Percentiles rank a stretch among this genome's conserved stretches.
These are phyloP conservation scores for Pollenia amentaria DNA, from an alignment of 2,888 invertebrate species.

Conservation along the genomic window DNA sequence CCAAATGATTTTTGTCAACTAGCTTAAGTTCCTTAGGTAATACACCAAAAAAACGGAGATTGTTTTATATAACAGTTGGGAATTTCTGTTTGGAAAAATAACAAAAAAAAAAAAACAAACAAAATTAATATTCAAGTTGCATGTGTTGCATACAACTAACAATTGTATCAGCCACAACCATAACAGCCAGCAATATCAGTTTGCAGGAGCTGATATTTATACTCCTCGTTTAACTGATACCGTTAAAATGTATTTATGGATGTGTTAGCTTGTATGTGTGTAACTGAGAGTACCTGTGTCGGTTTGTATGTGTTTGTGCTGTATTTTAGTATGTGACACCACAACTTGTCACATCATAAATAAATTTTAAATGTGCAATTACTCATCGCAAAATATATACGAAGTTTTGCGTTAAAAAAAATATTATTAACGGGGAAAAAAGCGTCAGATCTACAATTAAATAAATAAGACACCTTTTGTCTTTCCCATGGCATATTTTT, in stretches of 20 bases:
- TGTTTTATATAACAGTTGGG: constrained; percentile 20
- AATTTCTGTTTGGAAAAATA: constrained; percentile 11
- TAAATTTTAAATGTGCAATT: constrained; percentile 61
- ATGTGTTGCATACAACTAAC: constrained; percentile 60
- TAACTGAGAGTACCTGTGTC: not conserved
- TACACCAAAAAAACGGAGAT: not conserved
- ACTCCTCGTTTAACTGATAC: constrained; percentile 33
- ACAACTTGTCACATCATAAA: constrained; percentile 68
- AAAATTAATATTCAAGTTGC: constrained; percentile 65
- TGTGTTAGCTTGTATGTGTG: not conserved
- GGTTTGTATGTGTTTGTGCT: not conserved
- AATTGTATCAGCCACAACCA: constrained; percentile 28
- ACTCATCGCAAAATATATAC: constrained; percentile 51
- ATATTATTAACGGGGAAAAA: constrained; percentile 1
- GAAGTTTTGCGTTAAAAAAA: constrained; percentile 48
- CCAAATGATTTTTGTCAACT: not conserved
- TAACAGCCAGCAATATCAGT: constrained; percentile 10
- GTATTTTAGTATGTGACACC: constrained; percentile 57
- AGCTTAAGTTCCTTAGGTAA: not conserved
- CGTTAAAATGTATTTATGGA: constrained; percentile 40
- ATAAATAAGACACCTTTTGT: not conserved
- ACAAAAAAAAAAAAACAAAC: not conserved
- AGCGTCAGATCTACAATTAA: not conserved
- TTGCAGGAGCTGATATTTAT: constrained; percentile 51
- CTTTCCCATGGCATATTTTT: constrained; percentile 39